phyloP scores from a whole-genome alignment of 2,113 vertebrate species.

The Perca flavescens region DNA sequence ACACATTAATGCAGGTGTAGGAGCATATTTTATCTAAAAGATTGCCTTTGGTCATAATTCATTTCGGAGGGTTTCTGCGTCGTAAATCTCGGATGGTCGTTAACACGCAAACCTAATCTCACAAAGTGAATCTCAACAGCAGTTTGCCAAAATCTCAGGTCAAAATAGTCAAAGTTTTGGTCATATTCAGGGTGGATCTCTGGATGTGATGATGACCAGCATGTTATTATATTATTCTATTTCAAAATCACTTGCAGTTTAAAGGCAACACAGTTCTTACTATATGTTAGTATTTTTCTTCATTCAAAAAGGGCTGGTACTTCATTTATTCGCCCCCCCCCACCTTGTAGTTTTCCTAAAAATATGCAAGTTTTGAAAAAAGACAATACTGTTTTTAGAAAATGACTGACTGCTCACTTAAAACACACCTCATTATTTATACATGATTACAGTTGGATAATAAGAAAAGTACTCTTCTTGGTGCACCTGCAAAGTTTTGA shows the following conservation, averaged over 20 bases:
- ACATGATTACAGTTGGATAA: neutral
- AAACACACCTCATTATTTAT: conserved; percentile 31
- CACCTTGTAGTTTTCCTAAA: conserved; percentile 19
- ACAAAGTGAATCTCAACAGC: conserved; percentile 62
- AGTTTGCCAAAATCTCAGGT: conserved; percentile 82
- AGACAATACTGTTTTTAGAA: conserved; percentile 30
- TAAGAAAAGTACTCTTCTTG: conserved; percentile 9
- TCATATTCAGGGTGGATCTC: conserved; percentile 71
- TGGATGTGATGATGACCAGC: conserved; percentile 66
- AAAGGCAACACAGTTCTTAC: conserved; percentile 34
- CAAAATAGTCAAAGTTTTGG: conserved; percentile 52
- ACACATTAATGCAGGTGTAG: conserved; percentile 2
- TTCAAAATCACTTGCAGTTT: conserved; percentile 43
- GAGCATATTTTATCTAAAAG: conserved; percentile 20
- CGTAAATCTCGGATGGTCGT: conserved; percentile 12
- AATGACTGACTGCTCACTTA: neutral
- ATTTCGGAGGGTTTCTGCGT: conserved; percentile 4
- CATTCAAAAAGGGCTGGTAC: conserved; percentile 75
- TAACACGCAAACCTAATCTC: conserved; percentile 34
- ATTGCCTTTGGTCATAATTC: conserved; percentile 12
- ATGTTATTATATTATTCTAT: conserved; percentile 40
- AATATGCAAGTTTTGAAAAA: conserved; percentile 63
- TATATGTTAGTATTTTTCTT: conserved; percentile 44
- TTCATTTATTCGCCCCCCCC: conserved; percentile 39
- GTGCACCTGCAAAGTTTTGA: conserved; percentile 21